A percentile compares a stretch with the other conserved stretches of the same genome.
These are phyloP conservation scores for Antrozous pallidus DNA, from an alignment of 2,797 vertebrate species.

Conservation along the genomic window DNA sequence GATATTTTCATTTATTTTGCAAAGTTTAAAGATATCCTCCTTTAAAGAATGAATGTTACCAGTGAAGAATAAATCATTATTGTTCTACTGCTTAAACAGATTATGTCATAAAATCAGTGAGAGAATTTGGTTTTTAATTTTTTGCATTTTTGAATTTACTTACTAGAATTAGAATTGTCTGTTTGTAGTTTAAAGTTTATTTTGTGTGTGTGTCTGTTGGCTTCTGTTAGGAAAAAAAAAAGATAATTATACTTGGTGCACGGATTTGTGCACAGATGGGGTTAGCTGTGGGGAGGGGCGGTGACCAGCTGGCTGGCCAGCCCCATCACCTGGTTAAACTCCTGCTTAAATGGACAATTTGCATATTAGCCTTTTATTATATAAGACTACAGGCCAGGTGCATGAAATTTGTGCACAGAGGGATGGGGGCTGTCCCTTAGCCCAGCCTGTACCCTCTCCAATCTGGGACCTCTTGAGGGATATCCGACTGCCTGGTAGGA, in stretches of 20 bases:
- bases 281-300: too few relatives aligned
- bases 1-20: not conserved
- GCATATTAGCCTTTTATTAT: too few relatives aligned
- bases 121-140: constrained; percentile 13
- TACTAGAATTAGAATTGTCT: not conserved
- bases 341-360: too few relatives aligned
- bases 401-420: too few relatives aligned
- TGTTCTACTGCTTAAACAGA: not conserved
- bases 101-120: not conserved
- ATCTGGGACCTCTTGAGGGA: too few relatives aligned
- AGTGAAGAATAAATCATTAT: constrained; percentile 29
- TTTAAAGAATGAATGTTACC: not conserved
- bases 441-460: too few relatives aligned
- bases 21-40: not conserved
- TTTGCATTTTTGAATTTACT: not conserved
- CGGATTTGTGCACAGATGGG: too few relatives aligned
- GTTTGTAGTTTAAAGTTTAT: not conserved
- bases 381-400: too few relatives aligned
- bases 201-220: not conserved
- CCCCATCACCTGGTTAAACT: too few relatives aligned
- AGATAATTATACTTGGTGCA: not conserved
- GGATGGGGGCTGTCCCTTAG: too few relatives aligned
- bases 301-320: too few relatives aligned
- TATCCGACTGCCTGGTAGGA: too few relatives aligned
- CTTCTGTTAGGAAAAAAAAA: not conserved